Evolutionary conservation across 1,140 invertebrate species (phyloP).

Genomic region (Papilio glaucus): DNA sequence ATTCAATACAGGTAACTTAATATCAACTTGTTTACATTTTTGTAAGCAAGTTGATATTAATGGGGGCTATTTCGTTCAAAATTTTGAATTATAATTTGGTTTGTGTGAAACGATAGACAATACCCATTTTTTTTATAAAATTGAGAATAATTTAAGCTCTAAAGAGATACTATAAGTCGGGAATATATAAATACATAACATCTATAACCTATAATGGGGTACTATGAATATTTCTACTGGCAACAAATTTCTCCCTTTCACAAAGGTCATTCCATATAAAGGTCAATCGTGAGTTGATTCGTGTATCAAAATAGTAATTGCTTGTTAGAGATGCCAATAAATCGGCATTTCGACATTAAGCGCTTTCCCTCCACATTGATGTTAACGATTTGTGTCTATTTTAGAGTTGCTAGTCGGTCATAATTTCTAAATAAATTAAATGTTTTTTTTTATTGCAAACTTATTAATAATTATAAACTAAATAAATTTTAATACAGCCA

Average conservation of each 20-base stretch:
- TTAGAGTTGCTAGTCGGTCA: not conserved
- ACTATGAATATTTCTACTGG: not conserved
- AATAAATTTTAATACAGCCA: too few species aligned
- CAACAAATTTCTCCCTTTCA: conserved; percentile 2
- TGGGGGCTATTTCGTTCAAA: too few species aligned
- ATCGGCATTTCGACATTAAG: not conserved
- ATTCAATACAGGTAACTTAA: too few species aligned
- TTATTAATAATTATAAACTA: not conserved
- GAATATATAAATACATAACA: too few species aligned
- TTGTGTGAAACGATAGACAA: too few species aligned
- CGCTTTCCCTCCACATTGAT: not conserved
- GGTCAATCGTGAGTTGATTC: not conserved
- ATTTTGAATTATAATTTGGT: too few species aligned
- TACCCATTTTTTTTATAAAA: too few species aligned
- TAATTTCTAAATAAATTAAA: not conserved
- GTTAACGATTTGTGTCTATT: too few species aligned
- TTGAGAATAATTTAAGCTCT: too few species aligned
- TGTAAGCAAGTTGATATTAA: too few species aligned
- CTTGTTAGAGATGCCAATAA: conserved; percentile 10
- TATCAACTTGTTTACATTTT: too few species aligned
- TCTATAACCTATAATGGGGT: not conserved
- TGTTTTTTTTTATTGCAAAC: not conserved
- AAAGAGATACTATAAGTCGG: too few species aligned
- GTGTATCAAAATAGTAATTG: not conserved
- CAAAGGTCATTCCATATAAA: not conserved